Conservation (phyloP, 2,113 vertebrate species). For the Mustelus asterias region DNA sequence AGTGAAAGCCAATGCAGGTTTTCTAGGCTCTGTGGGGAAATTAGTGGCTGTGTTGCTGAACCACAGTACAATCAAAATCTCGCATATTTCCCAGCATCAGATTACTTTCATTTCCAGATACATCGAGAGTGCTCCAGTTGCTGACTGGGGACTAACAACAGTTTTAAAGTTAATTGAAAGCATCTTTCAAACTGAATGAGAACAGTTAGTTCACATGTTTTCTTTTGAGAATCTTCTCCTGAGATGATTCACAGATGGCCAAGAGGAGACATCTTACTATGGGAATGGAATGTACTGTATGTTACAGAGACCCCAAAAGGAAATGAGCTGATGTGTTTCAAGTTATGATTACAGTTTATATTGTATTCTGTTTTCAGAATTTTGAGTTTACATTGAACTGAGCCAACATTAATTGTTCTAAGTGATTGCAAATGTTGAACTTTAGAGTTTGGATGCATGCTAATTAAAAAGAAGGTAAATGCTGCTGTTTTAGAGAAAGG, state of each 20-base stretch:
- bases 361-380: not conserved
- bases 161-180: slow-evolving; percentile 49
- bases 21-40: slow-evolving; percentile 36
- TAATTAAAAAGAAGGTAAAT: not conserved
- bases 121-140: slow-evolving; percentile 46
- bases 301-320: slow-evolving; percentile 45
- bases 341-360: slow-evolving; percentile 37
- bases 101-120: slow-evolving; percentile 41
- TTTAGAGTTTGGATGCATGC: not conserved
- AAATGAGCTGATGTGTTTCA: slow-evolving; percentile 51
- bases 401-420: not conserved
- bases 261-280: slow-evolving; percentile 40
- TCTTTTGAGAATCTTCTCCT: slow-evolving; percentile 45
- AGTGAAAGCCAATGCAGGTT: slow-evolving; percentile 26
- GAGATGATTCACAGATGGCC: slow-evolving; percentile 42
- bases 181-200: slow-evolving; percentile 50
- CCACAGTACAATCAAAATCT: slow-evolving; percentile 39
- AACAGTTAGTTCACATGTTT: slow-evolving; percentile 42
- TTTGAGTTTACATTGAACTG: not conserved
- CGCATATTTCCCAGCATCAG: slow-evolving; percentile 41
- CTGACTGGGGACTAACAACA: slow-evolving; percentile 46
- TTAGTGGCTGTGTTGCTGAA: slow-evolving; percentile 43
- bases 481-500: not conserved
- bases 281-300: slow-evolving; percentile 42
- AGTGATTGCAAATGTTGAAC: slow-evolving; percentile 1